Evolutionary conservation across 2,113 vertebrate genomes (phyloP).

Genomic region (Tonatia bakeri): DNA sequence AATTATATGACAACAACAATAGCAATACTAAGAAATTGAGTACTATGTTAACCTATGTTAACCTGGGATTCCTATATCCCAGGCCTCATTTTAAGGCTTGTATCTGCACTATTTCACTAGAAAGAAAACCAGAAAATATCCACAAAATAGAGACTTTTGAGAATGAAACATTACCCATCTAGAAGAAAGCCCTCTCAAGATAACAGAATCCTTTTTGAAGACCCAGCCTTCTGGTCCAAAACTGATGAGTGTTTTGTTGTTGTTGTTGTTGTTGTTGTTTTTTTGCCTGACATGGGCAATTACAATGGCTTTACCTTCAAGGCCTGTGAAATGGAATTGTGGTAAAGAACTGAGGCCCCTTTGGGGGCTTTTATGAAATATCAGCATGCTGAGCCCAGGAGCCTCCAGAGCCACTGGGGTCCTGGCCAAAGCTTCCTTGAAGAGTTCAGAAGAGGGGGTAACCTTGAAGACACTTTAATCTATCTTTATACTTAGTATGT

Average conservation of each 20-base stretch:
- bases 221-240: background rate
- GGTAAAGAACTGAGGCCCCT: background rate
- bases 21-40: background rate
- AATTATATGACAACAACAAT: background rate
- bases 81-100: background rate
- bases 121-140: background rate
- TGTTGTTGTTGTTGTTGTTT: too few species aligned
- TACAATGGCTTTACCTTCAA: background rate
- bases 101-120: background rate
- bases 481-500: background rate
- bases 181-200: background rate
- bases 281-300: background rate
- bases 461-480: background rate
- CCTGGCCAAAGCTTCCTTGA: background rate
- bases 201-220: background rate
- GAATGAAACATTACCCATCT: background rate
- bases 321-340: background rate
- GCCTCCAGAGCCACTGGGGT: background rate
- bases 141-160: background rate
- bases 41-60: background rate
- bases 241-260: background rate
- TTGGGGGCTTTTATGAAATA: background rate
- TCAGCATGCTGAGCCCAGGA: background rate
- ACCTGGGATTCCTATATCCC: background rate
- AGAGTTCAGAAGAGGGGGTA: too few species aligned